Percentiles rank a stretch among this genome's conserved stretches.
Evolutionary conservation across 2,888 invertebrate genomes (phyloP).

Genomic region (Merodon equestris): DNA sequence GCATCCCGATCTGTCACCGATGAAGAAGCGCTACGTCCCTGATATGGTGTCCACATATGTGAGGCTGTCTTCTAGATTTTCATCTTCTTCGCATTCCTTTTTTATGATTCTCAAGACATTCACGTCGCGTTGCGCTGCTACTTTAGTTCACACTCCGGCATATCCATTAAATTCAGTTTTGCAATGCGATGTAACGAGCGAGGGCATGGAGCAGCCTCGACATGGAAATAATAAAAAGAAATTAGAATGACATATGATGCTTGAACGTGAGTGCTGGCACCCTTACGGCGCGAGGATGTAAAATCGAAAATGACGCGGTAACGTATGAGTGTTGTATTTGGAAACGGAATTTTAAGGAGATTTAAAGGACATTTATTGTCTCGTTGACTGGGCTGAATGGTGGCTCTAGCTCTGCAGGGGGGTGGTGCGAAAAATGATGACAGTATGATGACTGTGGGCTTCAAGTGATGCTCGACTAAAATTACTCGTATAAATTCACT

Average conservation of each 20-base stretch:
- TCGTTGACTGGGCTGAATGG: neutral
- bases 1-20: conserved; percentile 29
- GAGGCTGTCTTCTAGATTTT: neutral
- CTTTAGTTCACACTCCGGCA: neutral
- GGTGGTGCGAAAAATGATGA: conserved; percentile 52
- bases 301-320: conserved; percentile 19
- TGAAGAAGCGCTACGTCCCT: neutral
- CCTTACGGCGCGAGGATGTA: neutral
- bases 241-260: conserved; percentile 66
- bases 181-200: conserved; percentile 10
- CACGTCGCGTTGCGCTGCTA: conserved; percentile 17
- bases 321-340: conserved; percentile 37
- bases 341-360: conserved; percentile 49
- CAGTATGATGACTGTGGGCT: conserved; percentile 53
- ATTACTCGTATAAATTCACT: conserved; percentile 53
- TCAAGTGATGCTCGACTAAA: conserved; percentile 36
- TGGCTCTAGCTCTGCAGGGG: neutral
- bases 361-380: conserved; percentile 59
- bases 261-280: conserved; percentile 48
- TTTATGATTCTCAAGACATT: conserved; percentile 42
- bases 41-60: neutral
- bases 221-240: conserved; percentile 59
- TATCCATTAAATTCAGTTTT: conserved; percentile 65
- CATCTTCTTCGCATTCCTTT: conserved; percentile 17
- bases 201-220: neutral